These are phyloP conservation scores for Centropyge bicolor DNA, from an alignment of 2,797 vertebrate species.

Conservation along the genomic window DNA sequence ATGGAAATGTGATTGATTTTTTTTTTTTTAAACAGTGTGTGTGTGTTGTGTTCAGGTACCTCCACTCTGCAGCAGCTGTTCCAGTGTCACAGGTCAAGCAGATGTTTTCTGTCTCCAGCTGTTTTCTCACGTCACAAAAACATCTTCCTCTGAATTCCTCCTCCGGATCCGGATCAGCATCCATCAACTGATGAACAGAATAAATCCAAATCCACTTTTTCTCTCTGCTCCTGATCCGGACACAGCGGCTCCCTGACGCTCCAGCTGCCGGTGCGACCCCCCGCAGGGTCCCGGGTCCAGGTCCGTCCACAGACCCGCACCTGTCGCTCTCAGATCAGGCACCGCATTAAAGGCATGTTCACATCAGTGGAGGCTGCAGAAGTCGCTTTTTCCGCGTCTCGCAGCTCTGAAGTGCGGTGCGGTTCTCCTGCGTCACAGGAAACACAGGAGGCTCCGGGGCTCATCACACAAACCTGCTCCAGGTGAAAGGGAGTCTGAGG, in stretches of 20 bases:
- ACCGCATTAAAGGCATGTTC: not conserved
- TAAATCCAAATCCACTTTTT: slow-evolving; percentile 35
- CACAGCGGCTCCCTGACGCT: not conserved
- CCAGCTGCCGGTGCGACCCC: slow-evolving; percentile 37
- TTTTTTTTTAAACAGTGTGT: not conserved
- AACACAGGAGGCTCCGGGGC: slow-evolving; percentile 27
- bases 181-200: not conserved
- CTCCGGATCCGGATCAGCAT: slow-evolving; percentile 13
- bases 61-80: slow-evolving; percentile 50
- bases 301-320: not conserved
- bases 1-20: not conserved
- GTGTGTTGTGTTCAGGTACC: slow-evolving; percentile 46
- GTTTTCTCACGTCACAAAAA: slow-evolving; percentile 44
- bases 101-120: slow-evolving; percentile 53
- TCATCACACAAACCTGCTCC: slow-evolving; percentile 33
- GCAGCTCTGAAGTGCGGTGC: slow-evolving; percentile 34
- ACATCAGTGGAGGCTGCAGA: not conserved
- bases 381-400: slow-evolving; percentile 24
- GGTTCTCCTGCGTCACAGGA: slow-evolving; percentile 48
- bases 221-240: not conserved
- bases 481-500: slow-evolving; percentile 5
- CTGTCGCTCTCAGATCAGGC: slow-evolving; percentile 11
- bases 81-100: slow-evolving; percentile 49
- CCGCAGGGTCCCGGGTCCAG: not conserved
- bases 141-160: slow-evolving; percentile 6